Base-by-base conservation (phyloP, 2,797 vertebrate species). In the Hippoglossus hippoglossus region DNA sequence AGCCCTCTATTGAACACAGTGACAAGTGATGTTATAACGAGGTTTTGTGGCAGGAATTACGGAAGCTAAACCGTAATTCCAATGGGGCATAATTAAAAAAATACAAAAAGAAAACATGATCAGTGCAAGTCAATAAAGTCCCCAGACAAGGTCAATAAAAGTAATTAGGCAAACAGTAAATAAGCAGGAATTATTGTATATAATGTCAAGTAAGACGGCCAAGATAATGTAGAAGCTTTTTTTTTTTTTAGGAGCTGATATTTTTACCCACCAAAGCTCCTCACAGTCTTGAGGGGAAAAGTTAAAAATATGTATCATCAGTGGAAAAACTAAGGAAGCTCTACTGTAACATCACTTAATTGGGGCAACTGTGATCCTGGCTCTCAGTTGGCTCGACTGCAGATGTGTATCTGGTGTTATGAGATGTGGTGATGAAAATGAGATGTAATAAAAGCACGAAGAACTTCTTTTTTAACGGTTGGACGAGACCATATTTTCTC, bases 391-490 rank as follows among this genome's bases (percentile, higher is more conserved):
- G 10, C 53, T 28, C 46, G 47, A 54, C 49, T 70, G 79, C 52
- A 66, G 50, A 61, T 41, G 61, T 73, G 24, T 39, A 41, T 5
- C 31, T 60, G 19, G 31, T 62, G 54, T 57, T 54, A 7, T 9
- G 47, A 49, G 47, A n/a, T 49, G 47, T 21, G 47, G 8, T 49
- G 47, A 49, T 21, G 47, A 49, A 49, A 49, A 21, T 49, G 47
- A n/a, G 47, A 61, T 68, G 22, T 56, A 70, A 68, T 67, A 57
- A 79, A 71, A 67, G 19, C 24, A 9, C 3, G 4, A 5, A 16
- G 63, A 39, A 55, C 24, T 67, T 59, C 49, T 49, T 67, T 67
- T 52, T 47, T 69, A 2, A 36, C 61, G 60, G 47, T 71, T 60
- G 7, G 12, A 49, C 16, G 22, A 52, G 19, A 10, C 18, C 0